Evolutionary conservation across 2,888 invertebrate species (phyloP).

Genomic region (Stenurella melanura): DNA sequence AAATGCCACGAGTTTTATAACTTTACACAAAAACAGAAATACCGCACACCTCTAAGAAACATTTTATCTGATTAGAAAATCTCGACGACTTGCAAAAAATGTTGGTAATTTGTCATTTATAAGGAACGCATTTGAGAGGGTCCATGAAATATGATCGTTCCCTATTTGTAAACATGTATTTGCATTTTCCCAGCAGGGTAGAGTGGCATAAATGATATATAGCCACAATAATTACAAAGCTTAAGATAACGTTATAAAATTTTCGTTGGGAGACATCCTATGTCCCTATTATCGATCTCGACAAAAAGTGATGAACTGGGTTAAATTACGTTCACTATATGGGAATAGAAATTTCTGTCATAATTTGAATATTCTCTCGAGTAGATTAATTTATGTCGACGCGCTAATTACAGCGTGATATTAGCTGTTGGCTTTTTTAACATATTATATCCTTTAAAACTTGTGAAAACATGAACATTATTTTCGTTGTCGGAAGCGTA

Average conservation of each 20-base stretch:
- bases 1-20: too few species aligned
- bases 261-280: not conserved
- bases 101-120: not conserved
- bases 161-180: not conserved
- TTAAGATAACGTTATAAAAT: not conserved
- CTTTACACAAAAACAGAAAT: too few species aligned
- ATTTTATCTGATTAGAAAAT: too few species aligned
- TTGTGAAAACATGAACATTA: not conserved
- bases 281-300: not conserved
- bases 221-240: not conserved
- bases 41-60: too few species aligned
- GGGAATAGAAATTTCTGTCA: not conserved
- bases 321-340: not conserved
- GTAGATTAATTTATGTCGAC: not conserved
- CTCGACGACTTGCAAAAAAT: too few species aligned
- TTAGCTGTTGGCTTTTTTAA: not conserved
- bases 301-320: not conserved
- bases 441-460: not conserved
- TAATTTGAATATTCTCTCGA: constrained; percentile 3
- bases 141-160: not conserved
- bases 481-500: not conserved
- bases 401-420: not conserved
- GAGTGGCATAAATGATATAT: not conserved
- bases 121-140: not conserved
- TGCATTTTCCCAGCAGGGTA: not conserved